Evolutionary conservation across 2,797 vertebrate species (phyloP).

Genomic region (Gallinago solitaria): DNA sequence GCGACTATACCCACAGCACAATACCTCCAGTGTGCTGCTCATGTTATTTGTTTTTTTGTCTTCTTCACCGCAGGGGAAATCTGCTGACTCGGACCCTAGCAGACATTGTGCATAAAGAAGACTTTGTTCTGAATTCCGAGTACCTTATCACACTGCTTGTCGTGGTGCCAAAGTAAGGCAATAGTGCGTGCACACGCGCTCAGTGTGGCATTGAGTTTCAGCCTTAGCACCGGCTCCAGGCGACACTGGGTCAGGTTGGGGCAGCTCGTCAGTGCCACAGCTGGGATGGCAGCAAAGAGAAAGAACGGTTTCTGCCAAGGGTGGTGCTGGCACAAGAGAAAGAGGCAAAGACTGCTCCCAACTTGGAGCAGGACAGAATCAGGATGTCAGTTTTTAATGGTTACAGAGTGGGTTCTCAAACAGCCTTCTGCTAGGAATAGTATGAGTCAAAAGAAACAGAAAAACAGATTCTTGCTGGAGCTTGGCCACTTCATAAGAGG

Average conservation of each 20-base stretch:
- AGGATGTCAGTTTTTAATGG: neutral
- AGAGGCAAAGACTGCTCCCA: neutral
- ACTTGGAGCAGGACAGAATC: neutral
- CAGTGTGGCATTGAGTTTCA: neutral
- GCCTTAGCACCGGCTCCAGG: accelerated
- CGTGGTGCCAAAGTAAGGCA: slow-evolving; percentile 86
- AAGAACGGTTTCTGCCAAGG: neutral
- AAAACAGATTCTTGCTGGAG: neutral
- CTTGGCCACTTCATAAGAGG: neutral
- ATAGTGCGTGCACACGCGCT: accelerated
- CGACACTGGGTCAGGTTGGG: accelerated
- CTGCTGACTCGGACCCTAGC: slow-evolving; percentile 86
- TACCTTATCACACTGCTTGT: slow-evolving; percentile 93
- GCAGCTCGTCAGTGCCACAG: neutral
- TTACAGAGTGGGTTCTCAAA: neutral
- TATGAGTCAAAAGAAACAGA: neutral
- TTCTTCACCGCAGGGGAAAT: slow-evolving; percentile 78
- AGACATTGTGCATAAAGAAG: slow-evolving; percentile 88
- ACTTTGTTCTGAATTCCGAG: slow-evolving; percentile 91
- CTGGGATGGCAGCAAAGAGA: neutral
- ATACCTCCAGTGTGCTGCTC: neutral
- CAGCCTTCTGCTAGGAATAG: neutral
- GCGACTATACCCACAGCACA: neutral
- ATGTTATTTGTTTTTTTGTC: neutral
- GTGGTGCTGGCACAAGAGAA: neutral